Conservation (phyloP, 2,113 vertebrate species). For the Heptranchias perlo region DNA sequence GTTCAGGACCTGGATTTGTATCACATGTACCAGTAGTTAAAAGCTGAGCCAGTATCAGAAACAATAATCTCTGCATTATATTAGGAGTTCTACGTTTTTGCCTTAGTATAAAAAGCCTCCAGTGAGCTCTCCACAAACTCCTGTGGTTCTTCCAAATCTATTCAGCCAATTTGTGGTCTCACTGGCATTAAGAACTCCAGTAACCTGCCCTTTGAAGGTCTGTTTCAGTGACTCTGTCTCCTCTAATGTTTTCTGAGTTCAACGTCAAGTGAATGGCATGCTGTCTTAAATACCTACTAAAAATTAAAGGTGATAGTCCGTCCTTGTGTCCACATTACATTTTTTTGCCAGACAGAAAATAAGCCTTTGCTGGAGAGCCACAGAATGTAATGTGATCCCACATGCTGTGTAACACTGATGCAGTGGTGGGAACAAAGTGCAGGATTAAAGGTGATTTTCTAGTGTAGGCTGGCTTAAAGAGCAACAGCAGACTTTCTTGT, state of each 20-base stretch:
- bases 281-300: constrained; percentile 8
- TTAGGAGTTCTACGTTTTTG: neutral
- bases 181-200: neutral
- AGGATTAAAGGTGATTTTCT: constrained; percentile 20
- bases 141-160: neutral
- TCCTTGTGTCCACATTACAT: constrained; percentile 21
- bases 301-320: constrained; percentile 29
- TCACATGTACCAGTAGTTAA: constrained; percentile 3
- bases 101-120: neutral
- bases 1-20: neutral
- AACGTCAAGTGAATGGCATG: constrained; percentile 27
- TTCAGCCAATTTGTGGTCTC: neutral
- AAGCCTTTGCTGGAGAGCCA: neutral
- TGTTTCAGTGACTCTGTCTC: neutral
- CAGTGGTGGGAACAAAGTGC: neutral
- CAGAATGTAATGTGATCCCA: neutral
- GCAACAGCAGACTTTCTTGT: neutral
- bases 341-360: constrained; percentile 33
- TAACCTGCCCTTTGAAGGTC: neutral
- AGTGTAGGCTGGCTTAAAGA: neutral
- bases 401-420: neutral
- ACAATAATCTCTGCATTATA: constrained; percentile 19
- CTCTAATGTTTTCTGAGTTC: neutral
- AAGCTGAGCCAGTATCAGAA: constrained; percentile 18
- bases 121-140: neutral